Conservation (phyloP, 2,113 vertebrate species). For the Lasiurus cinereus region DNA sequence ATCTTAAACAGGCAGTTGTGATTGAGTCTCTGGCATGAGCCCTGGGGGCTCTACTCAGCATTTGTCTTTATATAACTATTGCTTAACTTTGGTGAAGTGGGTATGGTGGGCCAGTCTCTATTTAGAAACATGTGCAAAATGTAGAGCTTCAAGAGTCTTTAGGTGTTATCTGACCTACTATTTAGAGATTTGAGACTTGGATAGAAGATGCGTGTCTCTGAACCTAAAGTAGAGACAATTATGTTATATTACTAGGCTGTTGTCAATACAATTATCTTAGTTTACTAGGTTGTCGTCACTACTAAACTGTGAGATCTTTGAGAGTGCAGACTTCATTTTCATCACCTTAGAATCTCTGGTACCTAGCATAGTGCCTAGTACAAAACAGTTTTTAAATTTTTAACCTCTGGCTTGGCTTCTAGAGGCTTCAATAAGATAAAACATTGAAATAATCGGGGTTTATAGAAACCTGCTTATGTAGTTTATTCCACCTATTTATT, state of each 20-base stretch:
- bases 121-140: background rate
- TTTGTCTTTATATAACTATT: background rate
- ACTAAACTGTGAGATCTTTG: background rate
- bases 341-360: background rate
- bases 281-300: background rate
- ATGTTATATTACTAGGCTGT: background rate
- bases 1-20: background rate
- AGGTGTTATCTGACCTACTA: background rate
- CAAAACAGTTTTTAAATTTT: background rate
- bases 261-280: background rate
- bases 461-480: constrained; percentile 31
- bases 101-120: background rate
- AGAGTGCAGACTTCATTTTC: background rate
- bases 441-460: background rate
- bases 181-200: background rate
- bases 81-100: background rate
- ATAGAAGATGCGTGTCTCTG: background rate
- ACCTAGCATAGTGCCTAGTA: background rate
- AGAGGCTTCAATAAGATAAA: background rate
- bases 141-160: background rate
- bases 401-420: background rate
- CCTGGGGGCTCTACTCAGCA: background rate
- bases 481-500: constrained; percentile 39
- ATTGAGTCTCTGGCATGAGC: background rate
- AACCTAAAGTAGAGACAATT: background rate